A percentile compares a stretch with the other conserved stretches of the same genome.
These are phyloP conservation scores for Endotricha flammealis DNA, from an alignment of 2,888 invertebrate species.

Conservation along the genomic window DNA sequence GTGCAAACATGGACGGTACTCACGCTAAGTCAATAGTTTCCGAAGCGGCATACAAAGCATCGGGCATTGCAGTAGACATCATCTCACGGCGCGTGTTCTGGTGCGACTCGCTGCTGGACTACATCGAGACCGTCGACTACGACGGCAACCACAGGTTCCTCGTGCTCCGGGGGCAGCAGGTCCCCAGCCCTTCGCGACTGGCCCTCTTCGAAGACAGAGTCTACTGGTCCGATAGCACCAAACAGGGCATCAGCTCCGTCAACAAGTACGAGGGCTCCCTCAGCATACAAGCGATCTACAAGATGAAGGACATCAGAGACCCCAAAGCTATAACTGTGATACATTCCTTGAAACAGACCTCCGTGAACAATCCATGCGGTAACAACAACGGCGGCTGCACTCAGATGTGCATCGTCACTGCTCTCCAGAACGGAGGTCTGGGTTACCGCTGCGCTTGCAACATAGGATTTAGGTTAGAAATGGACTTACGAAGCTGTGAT, in stretches of 20 bases:
- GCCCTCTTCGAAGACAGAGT: conserved; percentile 91
- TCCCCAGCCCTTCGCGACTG: conserved; percentile 90
- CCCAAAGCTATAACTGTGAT: conserved; percentile 91
- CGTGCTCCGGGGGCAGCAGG: conserved; percentile 88
- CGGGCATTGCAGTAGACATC: conserved; percentile 94
- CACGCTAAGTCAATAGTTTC: conserved; percentile 89
- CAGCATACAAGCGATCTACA: conserved; percentile 88
- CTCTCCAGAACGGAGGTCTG: conserved; percentile 82
- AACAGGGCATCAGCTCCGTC: conserved; percentile 92
- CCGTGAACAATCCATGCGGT: conserved; percentile 89
- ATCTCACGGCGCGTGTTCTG: conserved; percentile 94
- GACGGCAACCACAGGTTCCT: conserved; percentile 89
- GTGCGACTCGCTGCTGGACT: conserved; percentile 97
- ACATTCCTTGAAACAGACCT: conserved; percentile 87
- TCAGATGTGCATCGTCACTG: conserved; percentile 95
- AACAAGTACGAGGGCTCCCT: conserved; percentile 90
- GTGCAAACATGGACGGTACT: conserved; percentile 97
- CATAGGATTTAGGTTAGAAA: conserved; percentile 88
- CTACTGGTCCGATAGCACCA: conserved; percentile 95
- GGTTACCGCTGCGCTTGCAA: conserved; percentile 95
- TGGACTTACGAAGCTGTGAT: conserved; percentile 88
- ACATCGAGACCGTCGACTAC: conserved; percentile 97
- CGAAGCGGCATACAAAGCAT: conserved; percentile 95
- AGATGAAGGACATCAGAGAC: conserved; percentile 87
- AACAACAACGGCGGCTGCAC: conserved; percentile 93